Evolutionary conservation across 2,797 vertebrate genomes (phyloP).

Genomic region (Anas capensis): DNA sequence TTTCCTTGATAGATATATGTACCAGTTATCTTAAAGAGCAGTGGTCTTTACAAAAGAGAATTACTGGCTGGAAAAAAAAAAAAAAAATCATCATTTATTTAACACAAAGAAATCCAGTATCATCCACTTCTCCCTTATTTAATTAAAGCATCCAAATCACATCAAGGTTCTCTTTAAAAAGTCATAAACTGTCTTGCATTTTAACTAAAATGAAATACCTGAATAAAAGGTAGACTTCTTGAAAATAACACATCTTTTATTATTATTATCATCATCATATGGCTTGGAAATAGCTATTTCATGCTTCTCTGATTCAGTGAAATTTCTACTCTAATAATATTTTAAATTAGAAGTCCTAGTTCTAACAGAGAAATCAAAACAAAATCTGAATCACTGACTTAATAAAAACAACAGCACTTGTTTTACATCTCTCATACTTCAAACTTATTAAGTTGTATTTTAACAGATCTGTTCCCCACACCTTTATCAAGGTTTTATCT

Average conservation of each 20-base stretch:
- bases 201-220: neutral
- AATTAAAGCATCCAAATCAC: neutral
- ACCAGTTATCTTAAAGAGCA: neutral
- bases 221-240: neutral
- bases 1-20: neutral
- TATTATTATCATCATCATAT: neutral
- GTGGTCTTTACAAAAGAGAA: neutral
- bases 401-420: neutral
- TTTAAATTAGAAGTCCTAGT: neutral
- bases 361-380: slow-evolving; percentile 7
- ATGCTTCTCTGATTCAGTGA: neutral
- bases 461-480: neutral
- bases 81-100: neutral
- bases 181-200: neutral
- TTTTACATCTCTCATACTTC: neutral
- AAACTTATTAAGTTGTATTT: slow-evolving; percentile 4
- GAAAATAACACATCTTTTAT: neutral
- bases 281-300: neutral
- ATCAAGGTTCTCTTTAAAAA: neutral
- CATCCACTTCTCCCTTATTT: neutral
- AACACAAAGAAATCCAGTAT: neutral
- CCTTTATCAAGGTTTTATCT: neutral
- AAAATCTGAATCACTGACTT: slow-evolving; percentile 14
- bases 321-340: neutral
- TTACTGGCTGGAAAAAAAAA: neutral